A percentile compares a stretch with the other conserved stretches of the same genome.
Conservation (phyloP, 2,888 invertebrate species). For the Nudaria mundana region DNA sequence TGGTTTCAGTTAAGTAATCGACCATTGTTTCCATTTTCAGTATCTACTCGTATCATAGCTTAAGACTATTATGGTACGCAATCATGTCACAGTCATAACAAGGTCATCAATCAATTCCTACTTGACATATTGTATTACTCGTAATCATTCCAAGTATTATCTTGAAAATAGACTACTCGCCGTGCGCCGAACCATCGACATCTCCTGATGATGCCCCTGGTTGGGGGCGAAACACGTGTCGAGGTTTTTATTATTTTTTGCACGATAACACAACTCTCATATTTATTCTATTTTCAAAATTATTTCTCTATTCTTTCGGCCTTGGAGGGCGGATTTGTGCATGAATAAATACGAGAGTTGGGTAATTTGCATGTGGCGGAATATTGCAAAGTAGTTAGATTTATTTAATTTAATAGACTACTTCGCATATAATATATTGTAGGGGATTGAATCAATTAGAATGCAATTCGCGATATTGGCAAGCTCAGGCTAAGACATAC, state of each 20-base stretch:
- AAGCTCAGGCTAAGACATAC: no score
- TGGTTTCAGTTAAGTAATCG: conserved; percentile 40
- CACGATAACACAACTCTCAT: no score
- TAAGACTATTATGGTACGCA: conserved; percentile 18
- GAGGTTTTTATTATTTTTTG: no score
- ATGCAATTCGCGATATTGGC: conserved; percentile 11
- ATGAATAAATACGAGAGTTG: no score
- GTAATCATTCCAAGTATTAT: conserved; percentile 22
- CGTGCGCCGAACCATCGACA: no score
- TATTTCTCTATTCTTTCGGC: no score
- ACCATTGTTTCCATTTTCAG: conserved; percentile 40
- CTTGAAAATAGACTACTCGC: conserved; percentile 8
- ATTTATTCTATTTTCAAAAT: no score
- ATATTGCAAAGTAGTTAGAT: no score
- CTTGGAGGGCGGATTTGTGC: no score
- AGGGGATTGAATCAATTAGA: conserved; percentile 20
- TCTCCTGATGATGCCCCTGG: no score
- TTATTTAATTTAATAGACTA: conserved; percentile 9
- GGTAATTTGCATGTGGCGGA: no score
- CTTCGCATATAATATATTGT: conserved; percentile 11
- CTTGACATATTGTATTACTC: conserved; percentile 27
- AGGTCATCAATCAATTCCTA: conserved; percentile 30
- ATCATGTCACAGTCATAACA: conserved; percentile 26
- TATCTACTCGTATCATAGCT: conserved; percentile 25
- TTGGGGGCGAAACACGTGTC: no score